Conservation (phyloP, 2,888 invertebrate genomes). For the Machimus rusticus region DNA sequence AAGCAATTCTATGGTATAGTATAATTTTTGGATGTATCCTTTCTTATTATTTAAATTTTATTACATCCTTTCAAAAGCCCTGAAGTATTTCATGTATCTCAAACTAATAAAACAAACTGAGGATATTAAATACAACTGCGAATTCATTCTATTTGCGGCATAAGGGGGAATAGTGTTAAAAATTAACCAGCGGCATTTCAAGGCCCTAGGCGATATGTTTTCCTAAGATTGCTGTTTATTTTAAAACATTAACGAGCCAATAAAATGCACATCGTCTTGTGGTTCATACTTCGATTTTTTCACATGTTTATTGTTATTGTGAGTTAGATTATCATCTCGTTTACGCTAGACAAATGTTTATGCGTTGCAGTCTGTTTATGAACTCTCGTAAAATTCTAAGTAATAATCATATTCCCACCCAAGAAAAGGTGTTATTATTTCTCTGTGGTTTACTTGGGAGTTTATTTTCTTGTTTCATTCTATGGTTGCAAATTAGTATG, state of each 20-base stretch:
- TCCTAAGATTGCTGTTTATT: constrained; percentile 5
- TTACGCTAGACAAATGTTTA: not conserved
- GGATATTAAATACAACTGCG: not conserved
- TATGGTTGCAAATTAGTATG: not conserved
- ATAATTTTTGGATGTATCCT: not conserved
- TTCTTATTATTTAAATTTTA: not conserved
- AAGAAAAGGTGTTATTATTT: not conserved
- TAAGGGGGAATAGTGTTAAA: not conserved
- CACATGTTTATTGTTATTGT: constrained; percentile 24
- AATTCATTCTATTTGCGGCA: not conserved
- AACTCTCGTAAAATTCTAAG: constrained; percentile 9
- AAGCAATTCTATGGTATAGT: not conserved
- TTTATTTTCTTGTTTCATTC: not conserved
- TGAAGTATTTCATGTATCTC: not conserved
- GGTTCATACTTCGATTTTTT: not conserved
- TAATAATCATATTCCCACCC: constrained; percentile 23
- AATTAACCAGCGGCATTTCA: not conserved
- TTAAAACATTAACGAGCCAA: constrained; percentile 19
- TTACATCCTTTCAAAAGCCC: not conserved
- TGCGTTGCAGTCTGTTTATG: constrained; percentile 1
- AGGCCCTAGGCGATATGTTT: not conserved
- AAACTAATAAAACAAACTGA: constrained; percentile 17
- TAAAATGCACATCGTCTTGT: not conserved
- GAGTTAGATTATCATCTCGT: constrained; percentile 16
- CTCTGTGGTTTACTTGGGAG: not conserved